These are phyloP conservation scores for Meloidogyne floridensis DNA, from an alignment of 1,140 invertebrate genomes.

Conservation along the genomic window DNA sequence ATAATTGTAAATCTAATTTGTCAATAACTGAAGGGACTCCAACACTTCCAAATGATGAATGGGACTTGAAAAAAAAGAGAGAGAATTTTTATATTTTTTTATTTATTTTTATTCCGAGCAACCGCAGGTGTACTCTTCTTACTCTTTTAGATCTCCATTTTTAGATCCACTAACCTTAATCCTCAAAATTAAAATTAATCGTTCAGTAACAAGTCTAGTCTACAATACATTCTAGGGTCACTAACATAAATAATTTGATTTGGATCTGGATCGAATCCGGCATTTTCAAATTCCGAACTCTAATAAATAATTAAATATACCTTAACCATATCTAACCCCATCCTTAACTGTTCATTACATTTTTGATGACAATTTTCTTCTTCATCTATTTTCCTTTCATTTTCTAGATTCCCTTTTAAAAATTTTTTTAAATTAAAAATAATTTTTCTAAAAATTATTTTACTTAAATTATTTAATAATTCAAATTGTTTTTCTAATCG, in stretches of 20 bases:
- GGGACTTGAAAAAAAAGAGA: slow-evolving; percentile 48
- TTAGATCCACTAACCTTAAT: too few species aligned
- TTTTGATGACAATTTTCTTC: slow-evolving; percentile 59
- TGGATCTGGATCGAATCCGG: too few species aligned
- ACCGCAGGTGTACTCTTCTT: too few species aligned
- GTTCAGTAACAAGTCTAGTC: too few species aligned
- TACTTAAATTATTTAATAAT: neutral
- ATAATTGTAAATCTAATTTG: slow-evolving; percentile 54
- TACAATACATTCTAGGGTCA: too few species aligned
- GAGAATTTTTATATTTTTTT: neutral
- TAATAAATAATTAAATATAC: slow-evolving; percentile 32
- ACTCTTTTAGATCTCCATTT: too few species aligned
- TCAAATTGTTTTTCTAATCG: slow-evolving; percentile 30
- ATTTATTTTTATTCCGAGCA: slow-evolving; percentile 1
- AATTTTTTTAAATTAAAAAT: neutral
- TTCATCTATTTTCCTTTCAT: slow-evolving; percentile 4
- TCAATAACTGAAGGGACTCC: slow-evolving; percentile 64
- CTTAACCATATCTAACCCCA: slow-evolving; percentile 64
- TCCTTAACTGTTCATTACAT: slow-evolving; percentile 60
- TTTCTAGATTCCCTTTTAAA: neutral
- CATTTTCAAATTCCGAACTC: too few species aligned
- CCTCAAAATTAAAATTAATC: too few species aligned
- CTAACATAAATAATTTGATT: too few species aligned
- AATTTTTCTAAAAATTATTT: neutral
- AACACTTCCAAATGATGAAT: slow-evolving; percentile 63